Evolutionary conservation across 37 sponge, comb jelly and placozoan species (phyloP).

Genomic region (Lycopodina hypogea): DNA sequence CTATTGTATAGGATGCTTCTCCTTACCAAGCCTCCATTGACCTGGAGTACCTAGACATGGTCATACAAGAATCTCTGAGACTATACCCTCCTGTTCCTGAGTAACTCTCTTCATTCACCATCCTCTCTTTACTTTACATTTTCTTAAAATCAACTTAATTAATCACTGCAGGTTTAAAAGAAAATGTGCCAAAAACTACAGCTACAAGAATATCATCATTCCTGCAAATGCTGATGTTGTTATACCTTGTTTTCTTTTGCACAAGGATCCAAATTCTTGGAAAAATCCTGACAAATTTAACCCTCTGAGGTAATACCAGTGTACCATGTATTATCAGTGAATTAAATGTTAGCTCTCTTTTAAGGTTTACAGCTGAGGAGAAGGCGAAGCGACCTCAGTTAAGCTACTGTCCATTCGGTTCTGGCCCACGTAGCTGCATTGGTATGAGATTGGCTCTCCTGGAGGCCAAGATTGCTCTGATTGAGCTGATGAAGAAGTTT

Average conservation of each 20-base stretch:
- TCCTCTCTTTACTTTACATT: no score
- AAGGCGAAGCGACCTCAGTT: conserved; percentile 40
- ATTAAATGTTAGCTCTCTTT: no score
- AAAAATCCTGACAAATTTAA: not conserved
- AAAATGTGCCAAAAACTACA: not conserved
- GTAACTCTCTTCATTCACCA: conserved; percentile 12
- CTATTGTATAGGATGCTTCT: conserved; percentile 33
- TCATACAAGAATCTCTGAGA: conserved; percentile 74
- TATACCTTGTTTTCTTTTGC: not conserved
- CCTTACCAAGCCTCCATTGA: conserved; percentile 65
- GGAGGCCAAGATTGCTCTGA: conserved; percentile 70
- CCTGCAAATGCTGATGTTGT: conserved; percentile 3
- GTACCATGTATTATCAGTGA: not conserved
- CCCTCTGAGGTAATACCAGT: not conserved
- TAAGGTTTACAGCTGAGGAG: conserved; percentile 56
- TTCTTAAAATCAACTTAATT: no score
- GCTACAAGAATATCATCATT: not conserved
- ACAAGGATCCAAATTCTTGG: not conserved
- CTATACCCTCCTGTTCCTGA: conserved; percentile 60
- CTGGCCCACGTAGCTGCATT: conserved; percentile 76
- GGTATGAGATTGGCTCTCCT: conserved; percentile 78
- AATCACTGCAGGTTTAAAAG: not conserved
- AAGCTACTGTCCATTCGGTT: conserved; percentile 71
- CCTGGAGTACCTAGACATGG: conserved; percentile 68
- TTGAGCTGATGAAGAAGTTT: conserved; percentile 48